A percentile compares a stretch with the other conserved stretches of the same genome.
phyloP scores from a whole-genome alignment of 2,797 vertebrate genomes.

The Sebastes matsubarae region DNA sequence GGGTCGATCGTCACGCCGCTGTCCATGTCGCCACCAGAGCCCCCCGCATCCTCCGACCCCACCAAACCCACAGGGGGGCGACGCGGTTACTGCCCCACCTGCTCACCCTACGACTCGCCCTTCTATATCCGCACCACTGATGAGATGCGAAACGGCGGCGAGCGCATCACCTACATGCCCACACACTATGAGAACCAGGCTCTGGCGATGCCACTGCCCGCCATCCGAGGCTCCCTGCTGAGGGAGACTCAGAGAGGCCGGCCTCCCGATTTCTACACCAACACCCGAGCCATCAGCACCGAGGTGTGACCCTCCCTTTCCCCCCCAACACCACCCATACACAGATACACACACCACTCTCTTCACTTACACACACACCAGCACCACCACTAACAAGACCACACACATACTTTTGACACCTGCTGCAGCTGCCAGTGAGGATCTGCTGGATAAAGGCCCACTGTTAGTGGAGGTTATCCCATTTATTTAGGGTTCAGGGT shows the following conservation, averaged over 20 bases:
- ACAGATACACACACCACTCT: neutral
- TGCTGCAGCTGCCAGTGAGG: conserved; percentile 10
- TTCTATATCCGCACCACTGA: conserved; percentile 91
- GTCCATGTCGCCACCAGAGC: conserved; percentile 78
- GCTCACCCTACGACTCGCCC: conserved; percentile 89
- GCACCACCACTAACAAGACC: conserved; percentile 29
- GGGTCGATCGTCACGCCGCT: conserved; percentile 72
- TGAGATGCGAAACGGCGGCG: conserved; percentile 91
- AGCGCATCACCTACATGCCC: conserved; percentile 87
- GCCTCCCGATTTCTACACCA: conserved; percentile 85
- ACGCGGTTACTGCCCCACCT: conserved; percentile 86
- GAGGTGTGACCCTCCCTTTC: conserved; percentile 84
- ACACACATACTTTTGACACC: conserved; percentile 1
- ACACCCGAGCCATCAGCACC: conserved; percentile 92
- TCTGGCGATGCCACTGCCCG: conserved; percentile 83
- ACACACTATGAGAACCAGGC: conserved; percentile 89
- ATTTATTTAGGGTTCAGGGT: conserved; percentile 4
- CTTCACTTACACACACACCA: conserved; percentile 22
- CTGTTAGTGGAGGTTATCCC: conserved; percentile 14
- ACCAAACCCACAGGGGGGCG: conserved; percentile 72
- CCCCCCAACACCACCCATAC: neutral
- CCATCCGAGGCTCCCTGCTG: conserved; percentile 85
- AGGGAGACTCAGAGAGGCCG: conserved; percentile 79
- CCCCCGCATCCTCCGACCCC: conserved; percentile 72
- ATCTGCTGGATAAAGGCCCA: neutral